Conservation (phyloP, 2,113 vertebrate species). For the Colistium nudipinnis region DNA sequence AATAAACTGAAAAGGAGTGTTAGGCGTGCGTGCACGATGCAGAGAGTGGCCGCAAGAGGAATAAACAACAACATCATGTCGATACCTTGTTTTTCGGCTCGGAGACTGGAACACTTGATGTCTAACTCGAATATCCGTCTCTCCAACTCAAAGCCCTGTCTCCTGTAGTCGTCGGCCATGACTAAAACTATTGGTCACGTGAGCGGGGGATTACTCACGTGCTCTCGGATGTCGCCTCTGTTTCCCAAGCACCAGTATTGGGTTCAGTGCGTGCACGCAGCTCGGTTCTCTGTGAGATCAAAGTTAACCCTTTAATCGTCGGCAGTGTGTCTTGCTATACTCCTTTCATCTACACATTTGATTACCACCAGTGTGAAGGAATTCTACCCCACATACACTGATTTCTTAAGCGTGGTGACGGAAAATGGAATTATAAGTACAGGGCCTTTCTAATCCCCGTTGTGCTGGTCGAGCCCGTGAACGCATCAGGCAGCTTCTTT, state of each 20-base stretch:
- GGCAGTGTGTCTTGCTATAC: no score
- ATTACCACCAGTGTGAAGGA: no score
- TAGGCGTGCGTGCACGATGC: background rate
- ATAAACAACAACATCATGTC: background rate
- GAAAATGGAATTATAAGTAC: constrained; percentile 53
- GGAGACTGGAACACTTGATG: constrained; percentile 81
- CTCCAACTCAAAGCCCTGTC: constrained; percentile 84
- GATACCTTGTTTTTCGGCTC: constrained; percentile 83
- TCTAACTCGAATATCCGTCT: constrained; percentile 85
- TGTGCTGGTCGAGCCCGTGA: background rate
- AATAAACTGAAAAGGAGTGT: constrained; percentile 12
- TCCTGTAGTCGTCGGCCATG: constrained; percentile 86
- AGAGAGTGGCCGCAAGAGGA: background rate
- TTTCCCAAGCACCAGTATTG: background rate
- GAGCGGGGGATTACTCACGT: constrained; percentile 76
- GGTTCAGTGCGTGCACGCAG: background rate
- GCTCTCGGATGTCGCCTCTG: constrained; percentile 36
- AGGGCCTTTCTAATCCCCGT: constrained; percentile 50
- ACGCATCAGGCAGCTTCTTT: constrained; percentile 26
- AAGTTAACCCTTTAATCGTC: rapidly evolving
- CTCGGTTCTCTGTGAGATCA: no score
- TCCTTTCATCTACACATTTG: no score
- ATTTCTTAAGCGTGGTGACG: background rate
- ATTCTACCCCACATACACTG: no score
- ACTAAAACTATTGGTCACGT: constrained; percentile 81